phyloP scores from a whole-genome alignment of 2,888 invertebrate genomes.

The Belgica antarctica region DNA sequence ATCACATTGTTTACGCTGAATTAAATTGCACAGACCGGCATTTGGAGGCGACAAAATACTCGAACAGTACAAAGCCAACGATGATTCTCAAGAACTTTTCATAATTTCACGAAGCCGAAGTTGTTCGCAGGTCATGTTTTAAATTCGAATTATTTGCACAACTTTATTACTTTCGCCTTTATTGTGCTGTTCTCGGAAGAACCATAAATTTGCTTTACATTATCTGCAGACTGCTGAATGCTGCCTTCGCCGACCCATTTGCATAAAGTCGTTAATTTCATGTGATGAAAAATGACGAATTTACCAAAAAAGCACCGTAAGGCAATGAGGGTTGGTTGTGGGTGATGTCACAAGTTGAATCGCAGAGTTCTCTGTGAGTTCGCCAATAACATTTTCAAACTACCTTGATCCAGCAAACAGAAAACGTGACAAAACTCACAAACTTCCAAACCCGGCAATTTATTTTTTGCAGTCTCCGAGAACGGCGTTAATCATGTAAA shows the following conservation, averaged over 20 bases:
- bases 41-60: conserved; percentile 11
- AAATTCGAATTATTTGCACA: background rate
- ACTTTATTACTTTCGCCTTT: background rate
- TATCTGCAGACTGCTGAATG: no score
- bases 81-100: background rate
- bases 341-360: no score
- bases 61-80: background rate
- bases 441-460: no score
- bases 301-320: conserved; percentile 23
- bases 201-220: no score
- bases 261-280: conserved; percentile 27
- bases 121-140: background rate
- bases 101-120: background rate
- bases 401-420: no score
- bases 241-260: background rate
- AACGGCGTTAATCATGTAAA: conserved; percentile 7
- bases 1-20: background rate
- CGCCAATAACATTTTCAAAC: no score
- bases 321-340: background rate
- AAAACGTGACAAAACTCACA: no score
- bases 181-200: no score
- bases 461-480: background rate
- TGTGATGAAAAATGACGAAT: conserved; percentile 19
- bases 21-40: conserved; percentile 19
- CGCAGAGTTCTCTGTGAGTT: no score